Evolutionary conservation across 2,797 vertebrate species (phyloP), one percentile per base, ranked within the genome.

Genomic region (Sylvia borin): DNA sequence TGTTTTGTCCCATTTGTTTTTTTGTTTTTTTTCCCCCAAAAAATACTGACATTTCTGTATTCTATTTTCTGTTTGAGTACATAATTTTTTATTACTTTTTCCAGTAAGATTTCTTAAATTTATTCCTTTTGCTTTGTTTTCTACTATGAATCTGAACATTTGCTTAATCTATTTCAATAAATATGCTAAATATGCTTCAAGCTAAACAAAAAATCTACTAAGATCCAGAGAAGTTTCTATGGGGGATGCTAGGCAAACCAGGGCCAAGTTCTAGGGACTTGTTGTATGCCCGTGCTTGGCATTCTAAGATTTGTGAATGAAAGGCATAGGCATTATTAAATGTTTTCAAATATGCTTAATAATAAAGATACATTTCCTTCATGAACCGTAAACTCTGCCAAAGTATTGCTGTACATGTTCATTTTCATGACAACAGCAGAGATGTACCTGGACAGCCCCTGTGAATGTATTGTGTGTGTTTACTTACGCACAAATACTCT

Each of bases 381-480:
- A 31, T 51, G 48, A 92, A 38, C 21, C 5, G 1, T 73, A 38
- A 92, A 84, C 20, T 2, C 76, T 91, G 70, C 62, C 58, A 18
- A 65, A 78, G 14, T 43, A n/a, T 64, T 66, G 11, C 31, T 43
- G 29, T 70, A 29, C 19, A 16, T 7, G 25, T 55, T 65, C 21
- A 22, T 80, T 88, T 83, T 43, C n/a, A 22, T 55, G 26, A 45
- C 26, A 42, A 84, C 48, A 55, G 40, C 47, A 75, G 70, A 70
- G 51, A 42, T 32, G 43, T 32, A 17, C 29, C 71, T 66, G 64
- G 31, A 45, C 42, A 70, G 66, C 29, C 57, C 32, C 55, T 57
- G 20, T 10, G 7, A 85, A 47, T 0, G 3, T 21, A 17, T 11
- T 4, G 2, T 3, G 1, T 54, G 27, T 0, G 0, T 78, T 88